Conservation (phyloP, 2,113 vertebrate species). For the Cichladusa arquata region DNA sequence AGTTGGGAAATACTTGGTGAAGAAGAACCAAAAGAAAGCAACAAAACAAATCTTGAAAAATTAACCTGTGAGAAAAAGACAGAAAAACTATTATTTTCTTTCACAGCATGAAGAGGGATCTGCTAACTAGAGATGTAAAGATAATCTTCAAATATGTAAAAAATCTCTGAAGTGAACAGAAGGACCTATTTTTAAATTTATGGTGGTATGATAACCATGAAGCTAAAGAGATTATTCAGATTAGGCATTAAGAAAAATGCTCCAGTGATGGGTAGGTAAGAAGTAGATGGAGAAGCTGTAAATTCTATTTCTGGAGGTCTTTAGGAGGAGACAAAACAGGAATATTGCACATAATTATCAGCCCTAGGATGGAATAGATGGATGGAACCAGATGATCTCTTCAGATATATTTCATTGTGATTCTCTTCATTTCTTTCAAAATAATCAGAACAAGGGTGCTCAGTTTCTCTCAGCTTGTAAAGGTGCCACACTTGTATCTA, state of each 20-base stretch:
- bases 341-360: neutral
- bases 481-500: neutral
- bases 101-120: neutral
- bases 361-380: neutral
- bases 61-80: neutral
- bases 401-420: neutral
- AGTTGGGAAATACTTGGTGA: neutral
- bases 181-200: neutral
- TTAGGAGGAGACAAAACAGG: neutral
- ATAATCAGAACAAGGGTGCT: neutral
- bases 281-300: neutral
- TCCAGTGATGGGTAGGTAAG: neutral
- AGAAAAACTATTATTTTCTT: neutral
- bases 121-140: neutral
- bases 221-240: neutral
- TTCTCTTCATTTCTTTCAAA: neutral
- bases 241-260: neutral
- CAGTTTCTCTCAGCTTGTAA: neutral
- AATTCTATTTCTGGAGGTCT: neutral
- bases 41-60: neutral
- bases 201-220: neutral
- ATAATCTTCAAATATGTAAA: neutral
- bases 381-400: neutral
- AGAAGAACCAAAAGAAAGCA: neutral
- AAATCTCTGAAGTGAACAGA: neutral